Conservation (phyloP, 1,140 invertebrate genomes). For the Papilio polyxenes region DNA sequence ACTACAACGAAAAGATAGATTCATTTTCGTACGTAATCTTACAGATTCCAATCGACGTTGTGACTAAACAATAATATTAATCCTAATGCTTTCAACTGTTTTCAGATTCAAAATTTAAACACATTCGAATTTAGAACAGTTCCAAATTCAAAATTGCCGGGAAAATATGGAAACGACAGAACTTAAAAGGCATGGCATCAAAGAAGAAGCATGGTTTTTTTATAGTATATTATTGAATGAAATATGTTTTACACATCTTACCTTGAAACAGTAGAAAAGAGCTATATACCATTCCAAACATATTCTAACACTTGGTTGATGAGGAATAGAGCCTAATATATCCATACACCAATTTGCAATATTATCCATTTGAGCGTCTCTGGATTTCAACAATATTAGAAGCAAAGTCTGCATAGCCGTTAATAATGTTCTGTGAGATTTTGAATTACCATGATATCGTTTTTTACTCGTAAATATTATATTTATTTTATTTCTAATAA, state of each 20-base stretch:
- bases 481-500: constrained; percentile 61
- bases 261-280: constrained; percentile 60
- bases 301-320: constrained; percentile 63
- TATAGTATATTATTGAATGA: no score
- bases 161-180: no score
- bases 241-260: constrained; percentile 44
- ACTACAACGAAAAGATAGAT: no score
- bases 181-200: no score
- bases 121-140: no score
- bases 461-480: constrained; percentile 63
- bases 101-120: no score
- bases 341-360: constrained; percentile 57
- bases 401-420: constrained; percentile 60
- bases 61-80: no score
- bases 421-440: constrained; percentile 57
- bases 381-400: constrained; percentile 52
- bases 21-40: no score
- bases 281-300: constrained; percentile 69
- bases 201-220: no score
- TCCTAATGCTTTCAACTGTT: no score
- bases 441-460: constrained; percentile 69
- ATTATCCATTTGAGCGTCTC: constrained; percentile 43
- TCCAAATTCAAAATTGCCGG: no score
- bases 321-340: constrained; percentile 61
- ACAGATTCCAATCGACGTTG: no score